Evolutionary conservation across 2,797 vertebrate genomes (phyloP).

Genomic region (Spondyliosoma cantharus): DNA sequence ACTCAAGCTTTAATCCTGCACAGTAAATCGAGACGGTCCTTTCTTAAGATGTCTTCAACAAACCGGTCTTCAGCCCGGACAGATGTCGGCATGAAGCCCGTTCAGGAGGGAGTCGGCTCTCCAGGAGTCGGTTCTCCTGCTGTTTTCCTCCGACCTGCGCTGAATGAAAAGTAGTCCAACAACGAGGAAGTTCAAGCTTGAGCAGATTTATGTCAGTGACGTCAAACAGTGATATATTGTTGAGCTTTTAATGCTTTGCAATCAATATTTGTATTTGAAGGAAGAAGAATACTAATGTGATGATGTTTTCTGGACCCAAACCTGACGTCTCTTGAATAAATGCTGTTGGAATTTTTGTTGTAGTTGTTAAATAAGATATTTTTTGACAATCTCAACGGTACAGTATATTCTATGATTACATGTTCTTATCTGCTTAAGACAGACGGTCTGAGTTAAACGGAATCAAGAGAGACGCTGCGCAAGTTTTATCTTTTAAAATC

Average conservation of each 20-base stretch:
- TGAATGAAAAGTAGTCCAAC: conserved; percentile 39
- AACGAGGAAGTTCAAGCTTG: conserved; percentile 13
- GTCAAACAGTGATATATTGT: conserved; percentile 54
- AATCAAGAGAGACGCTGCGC: neutral
- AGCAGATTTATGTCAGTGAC: conserved; percentile 45
- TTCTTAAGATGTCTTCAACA: neutral
- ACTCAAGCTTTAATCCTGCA: neutral
- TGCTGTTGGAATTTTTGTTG: conserved; percentile 16
- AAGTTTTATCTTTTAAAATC: neutral
- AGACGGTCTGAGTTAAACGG: neutral
- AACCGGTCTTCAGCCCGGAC: conserved; percentile 14
- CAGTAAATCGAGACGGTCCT: no score
- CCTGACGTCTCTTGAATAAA: conserved; percentile 7
- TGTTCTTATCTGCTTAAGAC: conserved; percentile 10
- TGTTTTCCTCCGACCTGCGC: conserved; percentile 7
- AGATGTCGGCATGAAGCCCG: neutral
- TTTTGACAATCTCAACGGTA: neutral
- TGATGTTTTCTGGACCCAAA: conserved; percentile 44
- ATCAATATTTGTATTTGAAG: conserved; percentile 50
- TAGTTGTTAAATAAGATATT: conserved; percentile 21
- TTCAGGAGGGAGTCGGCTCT: neutral
- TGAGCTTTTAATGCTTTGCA: conserved; percentile 47
- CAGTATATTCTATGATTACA: conserved; percentile 4
- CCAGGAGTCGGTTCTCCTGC: conserved; percentile 28
- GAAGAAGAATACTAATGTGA: conserved; percentile 29